A percentile compares a stretch with the other conserved stretches of the same genome.
Evolutionary conservation across 92 coral and sea anemone species (phyloP).

Genomic region (Plumapathes pennacea): DNA sequence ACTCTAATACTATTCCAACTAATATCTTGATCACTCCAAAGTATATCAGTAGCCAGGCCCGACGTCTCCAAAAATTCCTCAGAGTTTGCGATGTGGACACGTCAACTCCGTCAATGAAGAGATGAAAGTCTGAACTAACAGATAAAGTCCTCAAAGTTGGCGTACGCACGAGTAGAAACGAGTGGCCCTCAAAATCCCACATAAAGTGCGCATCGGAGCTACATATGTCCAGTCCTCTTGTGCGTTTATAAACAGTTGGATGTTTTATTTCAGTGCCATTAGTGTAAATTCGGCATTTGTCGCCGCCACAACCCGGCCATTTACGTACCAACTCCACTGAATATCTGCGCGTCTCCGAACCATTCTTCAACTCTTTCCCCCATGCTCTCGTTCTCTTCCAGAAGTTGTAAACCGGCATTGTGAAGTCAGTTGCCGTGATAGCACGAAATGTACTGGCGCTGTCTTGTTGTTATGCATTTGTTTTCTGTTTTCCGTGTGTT

Average conservation of each 20-base stretch:
- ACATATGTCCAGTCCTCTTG: slow-evolving; percentile 26
- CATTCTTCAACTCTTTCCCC: slow-evolving; percentile 12
- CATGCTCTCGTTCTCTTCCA: slow-evolving; percentile 22
- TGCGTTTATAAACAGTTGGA: slow-evolving; percentile 15
- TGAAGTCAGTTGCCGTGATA: too few species aligned
- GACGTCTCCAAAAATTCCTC: slow-evolving; percentile 25
- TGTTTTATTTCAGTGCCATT: slow-evolving; percentile 17
- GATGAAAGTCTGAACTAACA: slow-evolving; percentile 34
- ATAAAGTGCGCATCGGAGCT: slow-evolving; percentile 8
- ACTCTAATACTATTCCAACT: slow-evolving; percentile 16
- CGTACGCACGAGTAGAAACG: slow-evolving; percentile 21
- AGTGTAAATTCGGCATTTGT: slow-evolving; percentile 24
- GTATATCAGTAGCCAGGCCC: slow-evolving; percentile 24
- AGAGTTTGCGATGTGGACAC: slow-evolving; percentile 10
- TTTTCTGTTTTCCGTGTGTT: too few species aligned
- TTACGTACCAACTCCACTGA: slow-evolving; percentile 29
- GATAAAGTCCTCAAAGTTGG: slow-evolving; percentile 14
- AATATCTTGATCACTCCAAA: slow-evolving; percentile 23
- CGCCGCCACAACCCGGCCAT: slow-evolving; percentile 22
- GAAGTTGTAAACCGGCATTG: too few species aligned
- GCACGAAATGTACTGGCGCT: too few species aligned
- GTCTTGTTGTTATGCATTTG: too few species aligned
- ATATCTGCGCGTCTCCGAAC: slow-evolving; percentile 9
- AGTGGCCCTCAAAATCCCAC: slow-evolving; percentile 26
- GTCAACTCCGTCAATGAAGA: slow-evolving; percentile 46